Percentiles rank a stretch among this genome's conserved stretches.
These are phyloP conservation scores for Cheilosia urbana DNA, from an alignment of 2,888 invertebrate species.

Conservation along the genomic window DNA sequence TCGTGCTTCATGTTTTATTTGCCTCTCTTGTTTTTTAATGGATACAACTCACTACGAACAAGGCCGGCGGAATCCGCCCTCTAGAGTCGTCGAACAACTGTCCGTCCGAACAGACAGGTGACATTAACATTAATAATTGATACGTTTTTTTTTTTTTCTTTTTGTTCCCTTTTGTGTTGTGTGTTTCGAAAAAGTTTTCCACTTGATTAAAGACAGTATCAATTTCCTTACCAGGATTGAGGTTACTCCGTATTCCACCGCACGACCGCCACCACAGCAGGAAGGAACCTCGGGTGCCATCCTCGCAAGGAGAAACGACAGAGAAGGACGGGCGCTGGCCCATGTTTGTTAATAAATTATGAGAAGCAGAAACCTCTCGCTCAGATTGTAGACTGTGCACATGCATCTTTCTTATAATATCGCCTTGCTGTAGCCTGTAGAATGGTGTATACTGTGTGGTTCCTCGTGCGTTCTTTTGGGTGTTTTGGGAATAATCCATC, in stretches of 20 bases:
- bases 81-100: slow-evolving; percentile 54
- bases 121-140: slow-evolving; percentile 75
- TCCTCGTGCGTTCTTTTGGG: not conserved
- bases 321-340: slow-evolving; percentile 36
- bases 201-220: slow-evolving; percentile 74
- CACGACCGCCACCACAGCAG: slow-evolving; percentile 5
- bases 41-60: slow-evolving; percentile 19
- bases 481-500: slow-evolving; percentile 42
- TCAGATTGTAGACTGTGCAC: slow-evolving; percentile 17
- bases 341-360: slow-evolving; percentile 72
- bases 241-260: slow-evolving; percentile 19
- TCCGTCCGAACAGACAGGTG: slow-evolving; percentile 74
- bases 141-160: slow-evolving; percentile 40
- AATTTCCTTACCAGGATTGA: slow-evolving; percentile 62
- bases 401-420: slow-evolving; percentile 18
- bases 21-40: slow-evolving; percentile 25
- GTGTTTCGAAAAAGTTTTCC: slow-evolving; percentile 61
- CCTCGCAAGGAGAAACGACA: slow-evolving; percentile 12
- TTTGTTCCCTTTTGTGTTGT: slow-evolving; percentile 13
- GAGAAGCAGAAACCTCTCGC: slow-evolving; percentile 45
- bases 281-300: not conserved
- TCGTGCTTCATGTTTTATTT: slow-evolving; percentile 60
- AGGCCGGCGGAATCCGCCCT: slow-evolving; percentile 29
- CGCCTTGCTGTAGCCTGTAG: too few species aligned
- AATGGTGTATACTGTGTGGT: not conserved